Conservation (phyloP, 2,888 invertebrate genomes). For the Cylloceria caligata region DNA sequence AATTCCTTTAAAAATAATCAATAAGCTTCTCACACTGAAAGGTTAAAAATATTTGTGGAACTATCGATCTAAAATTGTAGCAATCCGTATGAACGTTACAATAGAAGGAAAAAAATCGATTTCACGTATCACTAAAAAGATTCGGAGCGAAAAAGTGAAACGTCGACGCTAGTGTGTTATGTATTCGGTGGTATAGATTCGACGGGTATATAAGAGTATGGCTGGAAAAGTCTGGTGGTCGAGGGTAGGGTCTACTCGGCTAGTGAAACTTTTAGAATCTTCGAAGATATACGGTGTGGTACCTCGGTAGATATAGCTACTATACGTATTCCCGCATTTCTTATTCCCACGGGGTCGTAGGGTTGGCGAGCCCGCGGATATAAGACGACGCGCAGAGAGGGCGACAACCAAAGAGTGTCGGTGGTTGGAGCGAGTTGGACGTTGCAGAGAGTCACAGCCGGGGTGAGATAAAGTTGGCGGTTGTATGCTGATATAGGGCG, state of each 20-base stretch:
- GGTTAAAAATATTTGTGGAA: too few relatives aligned
- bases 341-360: slow-evolving; percentile 75
- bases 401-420: slow-evolving; percentile 14
- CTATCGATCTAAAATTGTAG: too few relatives aligned
- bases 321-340: slow-evolving; percentile 71
- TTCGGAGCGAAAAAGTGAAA: not conserved
- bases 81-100: too few relatives aligned
- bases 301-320: slow-evolving; percentile 69
- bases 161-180: not conserved
- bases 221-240: slow-evolving; percentile 28
- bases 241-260: slow-evolving; percentile 36
- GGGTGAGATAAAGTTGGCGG: slow-evolving; percentile 75
- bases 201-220: not conserved
- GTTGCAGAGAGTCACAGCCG: slow-evolving; percentile 43
- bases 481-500: slow-evolving; percentile 75
- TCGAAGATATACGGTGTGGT: slow-evolving; percentile 69
- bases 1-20: not conserved
- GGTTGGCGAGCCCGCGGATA: slow-evolving; percentile 52
- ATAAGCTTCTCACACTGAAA: not conserved
- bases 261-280: slow-evolving; percentile 79
- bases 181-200: slow-evolving; percentile 14
- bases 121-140: not conserved
- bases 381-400: slow-evolving; percentile 63
- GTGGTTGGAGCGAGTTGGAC: slow-evolving; percentile 21
- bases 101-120: not conserved